A percentile compares a stretch with the other conserved stretches of the same genome.
Conservation (phyloP, 2,113 vertebrate genomes). For the Coregonus clupeaformis region DNA sequence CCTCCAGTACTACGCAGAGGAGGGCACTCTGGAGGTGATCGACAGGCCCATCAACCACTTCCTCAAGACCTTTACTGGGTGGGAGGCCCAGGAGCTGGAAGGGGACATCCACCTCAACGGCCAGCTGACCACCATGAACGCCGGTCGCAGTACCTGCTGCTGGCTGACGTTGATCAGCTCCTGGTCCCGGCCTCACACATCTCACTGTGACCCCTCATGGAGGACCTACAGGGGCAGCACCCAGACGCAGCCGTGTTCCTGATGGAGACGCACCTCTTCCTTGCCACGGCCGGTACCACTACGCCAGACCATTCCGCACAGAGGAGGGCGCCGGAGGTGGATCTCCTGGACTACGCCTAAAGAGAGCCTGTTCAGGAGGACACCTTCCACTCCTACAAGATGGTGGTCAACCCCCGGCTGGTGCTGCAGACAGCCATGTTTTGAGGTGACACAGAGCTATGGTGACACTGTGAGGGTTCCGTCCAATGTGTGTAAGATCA, state of each 20-base stretch:
- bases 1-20: slow-evolving; percentile 22
- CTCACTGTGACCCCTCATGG: slow-evolving; percentile 59
- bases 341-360: slow-evolving; percentile 29
- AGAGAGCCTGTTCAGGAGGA: slow-evolving; percentile 24
- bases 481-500: neutral
- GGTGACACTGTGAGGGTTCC: slow-evolving; percentile 4
- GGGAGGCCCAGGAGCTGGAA: slow-evolving; percentile 29
- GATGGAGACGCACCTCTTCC: slow-evolving; percentile 36
- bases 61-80: slow-evolving; percentile 47
- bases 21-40: slow-evolving; percentile 32
- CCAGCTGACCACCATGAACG: slow-evolving; percentile 29
- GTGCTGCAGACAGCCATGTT: slow-evolving; percentile 57
- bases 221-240: slow-evolving; percentile 46
- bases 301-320: neutral
- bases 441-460: slow-evolving; percentile 5
- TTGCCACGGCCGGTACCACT: neutral
- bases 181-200: slow-evolving; percentile 50
- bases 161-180: slow-evolving; percentile 63
- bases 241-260: slow-evolving; percentile 32
- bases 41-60: slow-evolving; percentile 29
- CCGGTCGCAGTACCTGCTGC: slow-evolving; percentile 34
- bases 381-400: slow-evolving; percentile 51
- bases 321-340: slow-evolving; percentile 7
- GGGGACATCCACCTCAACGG: slow-evolving; percentile 29
- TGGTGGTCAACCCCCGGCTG: slow-evolving; percentile 62